phyloP scores from a whole-genome alignment of 2,113 vertebrate species.

The Heterotis niloticus region DNA sequence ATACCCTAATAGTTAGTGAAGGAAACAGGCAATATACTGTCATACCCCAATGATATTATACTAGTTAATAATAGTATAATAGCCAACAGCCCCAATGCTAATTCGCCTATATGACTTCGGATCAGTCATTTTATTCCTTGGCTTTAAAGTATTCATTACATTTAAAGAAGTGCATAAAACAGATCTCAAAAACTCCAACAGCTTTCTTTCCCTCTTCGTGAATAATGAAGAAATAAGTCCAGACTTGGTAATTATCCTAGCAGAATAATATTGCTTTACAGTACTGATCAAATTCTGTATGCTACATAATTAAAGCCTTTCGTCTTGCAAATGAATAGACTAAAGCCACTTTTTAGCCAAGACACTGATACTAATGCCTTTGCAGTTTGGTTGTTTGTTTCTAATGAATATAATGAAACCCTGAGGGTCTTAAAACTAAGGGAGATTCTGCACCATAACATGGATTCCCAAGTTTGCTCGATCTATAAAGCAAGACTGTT shows the following conservation, averaged over 20 bases:
- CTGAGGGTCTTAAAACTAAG: not conserved
- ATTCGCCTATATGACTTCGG: too few relatives aligned
- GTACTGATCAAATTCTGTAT: slow-evolving; percentile 12
- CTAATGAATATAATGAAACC: not conserved
- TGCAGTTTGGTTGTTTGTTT: not conserved
- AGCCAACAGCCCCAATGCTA: too few relatives aligned
- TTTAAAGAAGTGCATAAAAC: not conserved
- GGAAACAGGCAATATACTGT: not conserved
- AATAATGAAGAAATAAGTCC: slow-evolving; percentile 17
- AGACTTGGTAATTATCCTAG: not conserved
- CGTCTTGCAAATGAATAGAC: slow-evolving; percentile 14
- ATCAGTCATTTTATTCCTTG: too few relatives aligned
- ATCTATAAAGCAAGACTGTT: not conserved
- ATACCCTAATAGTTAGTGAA: not conserved
- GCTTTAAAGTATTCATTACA: not conserved
- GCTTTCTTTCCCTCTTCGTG: not conserved
- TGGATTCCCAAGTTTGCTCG: not conserved
- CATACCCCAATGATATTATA: too few relatives aligned
- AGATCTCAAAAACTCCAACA: not conserved
- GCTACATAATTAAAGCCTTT: slow-evolving; percentile 18
- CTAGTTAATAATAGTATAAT: too few relatives aligned
- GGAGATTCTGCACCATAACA: not conserved
- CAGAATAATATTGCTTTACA: not conserved
- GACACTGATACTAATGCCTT: slow-evolving; percentile 5
- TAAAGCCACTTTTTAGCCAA: not conserved